A percentile compares a stretch with the other conserved stretches of the same genome.
phyloP scores from a whole-genome alignment of 2,797 vertebrate species.

The Saxicola maurus region DNA sequence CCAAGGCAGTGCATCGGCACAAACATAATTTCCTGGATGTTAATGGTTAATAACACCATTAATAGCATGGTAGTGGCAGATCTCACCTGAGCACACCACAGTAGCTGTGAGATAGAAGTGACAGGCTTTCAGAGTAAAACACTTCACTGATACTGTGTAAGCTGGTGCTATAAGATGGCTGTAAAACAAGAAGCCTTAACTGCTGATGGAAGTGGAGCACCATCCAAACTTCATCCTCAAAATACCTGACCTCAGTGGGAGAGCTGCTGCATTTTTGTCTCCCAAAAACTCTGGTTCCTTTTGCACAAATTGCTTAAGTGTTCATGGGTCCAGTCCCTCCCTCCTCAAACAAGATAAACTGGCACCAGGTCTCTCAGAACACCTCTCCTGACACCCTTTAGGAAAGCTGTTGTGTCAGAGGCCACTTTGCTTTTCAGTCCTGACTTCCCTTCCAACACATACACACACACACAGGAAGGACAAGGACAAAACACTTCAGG shows the following conservation, averaged over 20 bases:
- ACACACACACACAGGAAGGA: background rate
- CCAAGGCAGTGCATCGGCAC: background rate
- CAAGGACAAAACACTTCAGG: background rate
- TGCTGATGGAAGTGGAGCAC: background rate
- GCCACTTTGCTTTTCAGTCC: background rate
- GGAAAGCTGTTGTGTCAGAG: background rate
- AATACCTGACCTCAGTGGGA: background rate
- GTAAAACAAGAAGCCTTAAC: background rate
- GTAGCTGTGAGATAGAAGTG: background rate
- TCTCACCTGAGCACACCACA: background rate
- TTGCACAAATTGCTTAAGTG: background rate
- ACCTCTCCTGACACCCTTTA: background rate
- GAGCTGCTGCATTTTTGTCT: background rate
- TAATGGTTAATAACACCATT: background rate
- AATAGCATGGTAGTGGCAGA: background rate
- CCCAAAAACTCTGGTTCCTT: background rate
- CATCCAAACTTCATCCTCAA: background rate
- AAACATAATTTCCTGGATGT: background rate
- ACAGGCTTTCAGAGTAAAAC: background rate
- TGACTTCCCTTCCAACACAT: background rate
- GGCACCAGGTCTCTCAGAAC: background rate
- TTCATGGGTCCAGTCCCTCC: background rate
- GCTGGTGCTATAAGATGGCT: background rate
- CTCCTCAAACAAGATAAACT: background rate
- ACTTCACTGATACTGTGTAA: background rate